Evolutionary conservation across 2,113 vertebrate genomes (phyloP).

Genomic region (Serilophus lunatus): DNA sequence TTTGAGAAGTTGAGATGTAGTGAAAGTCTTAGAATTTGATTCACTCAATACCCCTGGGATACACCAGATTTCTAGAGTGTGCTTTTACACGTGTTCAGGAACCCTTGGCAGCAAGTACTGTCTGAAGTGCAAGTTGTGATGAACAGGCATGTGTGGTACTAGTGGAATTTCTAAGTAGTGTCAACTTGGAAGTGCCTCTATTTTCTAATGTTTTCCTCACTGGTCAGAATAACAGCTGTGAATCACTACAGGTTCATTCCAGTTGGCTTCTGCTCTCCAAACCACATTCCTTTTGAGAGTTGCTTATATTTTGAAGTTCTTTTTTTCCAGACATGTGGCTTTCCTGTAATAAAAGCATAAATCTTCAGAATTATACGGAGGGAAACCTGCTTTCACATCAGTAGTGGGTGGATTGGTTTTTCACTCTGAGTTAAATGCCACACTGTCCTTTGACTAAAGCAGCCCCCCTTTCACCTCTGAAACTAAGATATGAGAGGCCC

Average conservation of each 20-base stretch:
- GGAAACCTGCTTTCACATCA: conserved; percentile 24
- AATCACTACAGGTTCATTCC: background rate
- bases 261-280: background rate
- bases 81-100: background rate
- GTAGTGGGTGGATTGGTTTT: conserved; percentile 36
- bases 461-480: background rate
- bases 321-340: background rate
- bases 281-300: background rate
- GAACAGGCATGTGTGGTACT: background rate
- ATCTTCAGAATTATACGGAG: conserved; percentile 7
- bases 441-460: conserved; percentile 42
- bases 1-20: background rate
- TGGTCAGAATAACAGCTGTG: background rate
- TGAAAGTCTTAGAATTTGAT: background rate
- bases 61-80: background rate
- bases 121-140: background rate
- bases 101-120: background rate
- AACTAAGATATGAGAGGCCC: background rate
- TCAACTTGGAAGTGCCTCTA: background rate
- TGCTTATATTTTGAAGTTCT: background rate
- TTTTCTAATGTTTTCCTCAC: background rate
- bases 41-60: accelerated
- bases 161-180: background rate
- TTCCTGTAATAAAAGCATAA: conserved; percentile 45
- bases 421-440: conserved; percentile 56